phyloP scores from a whole-genome alignment of 2,888 invertebrate species.

The Orthonevra nobilis region DNA sequence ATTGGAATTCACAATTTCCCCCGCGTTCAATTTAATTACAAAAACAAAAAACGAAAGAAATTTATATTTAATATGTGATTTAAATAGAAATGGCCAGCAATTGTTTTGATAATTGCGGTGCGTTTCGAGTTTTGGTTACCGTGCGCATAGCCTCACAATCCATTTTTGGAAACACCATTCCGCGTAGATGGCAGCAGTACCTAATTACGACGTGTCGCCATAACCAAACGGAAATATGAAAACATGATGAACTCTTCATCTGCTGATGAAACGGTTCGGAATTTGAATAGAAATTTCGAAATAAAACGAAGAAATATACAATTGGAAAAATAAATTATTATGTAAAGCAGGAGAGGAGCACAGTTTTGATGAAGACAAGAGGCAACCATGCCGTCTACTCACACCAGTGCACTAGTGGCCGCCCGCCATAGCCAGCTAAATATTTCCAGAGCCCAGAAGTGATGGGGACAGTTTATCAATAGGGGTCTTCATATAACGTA shows the following conservation, averaged over 20 bases:
- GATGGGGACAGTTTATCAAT: conserved; percentile 66
- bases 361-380: conserved; percentile 34
- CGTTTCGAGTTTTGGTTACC: conserved; percentile 34
- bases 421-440: conserved; percentile 25
- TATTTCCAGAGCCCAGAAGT: too few relatives aligned
- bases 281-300: conserved; percentile 38
- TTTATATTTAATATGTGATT: conserved; percentile 65
- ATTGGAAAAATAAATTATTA: conserved; percentile 44
- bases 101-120: conserved; percentile 35
- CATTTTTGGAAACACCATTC: conserved; percentile 45
- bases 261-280: conserved; percentile 23
- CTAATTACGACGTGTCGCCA: conserved; percentile 51
- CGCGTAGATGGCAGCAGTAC: conserved; percentile 43
- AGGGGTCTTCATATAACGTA: conserved; percentile 65
- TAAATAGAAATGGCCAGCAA: conserved; percentile 66
- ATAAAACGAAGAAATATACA: conserved; percentile 10
- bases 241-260: conserved; percentile 42
- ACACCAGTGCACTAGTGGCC: conserved; percentile 19
- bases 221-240: conserved; percentile 62
- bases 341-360: conserved; percentile 62
- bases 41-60: conserved; percentile 37
- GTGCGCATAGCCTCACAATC: conserved; percentile 27
- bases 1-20: conserved; percentile 26
- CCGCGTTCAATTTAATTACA: conserved; percentile 37
- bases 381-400: conserved; percentile 39